A percentile compares a stretch with the other conserved stretches of the same genome.
Conservation (phyloP, 2,797 vertebrate genomes). For the Malurus splendens region DNA sequence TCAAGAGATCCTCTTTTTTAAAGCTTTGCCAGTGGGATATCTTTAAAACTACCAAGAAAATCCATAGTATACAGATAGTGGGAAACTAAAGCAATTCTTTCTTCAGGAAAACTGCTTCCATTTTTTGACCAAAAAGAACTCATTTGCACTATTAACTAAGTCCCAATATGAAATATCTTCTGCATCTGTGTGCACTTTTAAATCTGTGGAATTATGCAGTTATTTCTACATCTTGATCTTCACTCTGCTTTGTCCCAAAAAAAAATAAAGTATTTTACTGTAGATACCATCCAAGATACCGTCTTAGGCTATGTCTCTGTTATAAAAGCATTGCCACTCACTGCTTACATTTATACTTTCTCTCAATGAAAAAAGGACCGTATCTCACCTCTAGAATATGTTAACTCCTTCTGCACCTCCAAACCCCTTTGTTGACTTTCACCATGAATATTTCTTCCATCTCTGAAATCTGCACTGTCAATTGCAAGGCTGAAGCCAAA, state of each 20-base stretch:
- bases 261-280: neutral
- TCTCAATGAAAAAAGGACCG: neutral
- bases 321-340: neutral
- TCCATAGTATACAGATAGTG: neutral
- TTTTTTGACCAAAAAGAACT: neutral
- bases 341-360: neutral
- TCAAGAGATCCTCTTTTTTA: constrained; percentile 55
- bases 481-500: neutral
- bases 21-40: constrained; percentile 40
- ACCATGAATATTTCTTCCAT: neutral
- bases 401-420: neutral
- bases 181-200: neutral
- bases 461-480: neutral
- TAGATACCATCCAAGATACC: neutral
- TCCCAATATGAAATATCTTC: neutral
- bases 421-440: neutral
- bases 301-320: neutral
- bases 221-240: neutral
- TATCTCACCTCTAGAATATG: neutral
- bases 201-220: neutral
- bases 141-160: neutral
- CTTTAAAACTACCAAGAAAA: constrained; percentile 29
- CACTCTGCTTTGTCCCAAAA: neutral
- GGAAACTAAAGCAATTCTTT: neutral
- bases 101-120: neutral